These are phyloP conservation scores for Anthrax anthrax DNA, from an alignment of 2,888 invertebrate species.

Conservation along the genomic window DNA sequence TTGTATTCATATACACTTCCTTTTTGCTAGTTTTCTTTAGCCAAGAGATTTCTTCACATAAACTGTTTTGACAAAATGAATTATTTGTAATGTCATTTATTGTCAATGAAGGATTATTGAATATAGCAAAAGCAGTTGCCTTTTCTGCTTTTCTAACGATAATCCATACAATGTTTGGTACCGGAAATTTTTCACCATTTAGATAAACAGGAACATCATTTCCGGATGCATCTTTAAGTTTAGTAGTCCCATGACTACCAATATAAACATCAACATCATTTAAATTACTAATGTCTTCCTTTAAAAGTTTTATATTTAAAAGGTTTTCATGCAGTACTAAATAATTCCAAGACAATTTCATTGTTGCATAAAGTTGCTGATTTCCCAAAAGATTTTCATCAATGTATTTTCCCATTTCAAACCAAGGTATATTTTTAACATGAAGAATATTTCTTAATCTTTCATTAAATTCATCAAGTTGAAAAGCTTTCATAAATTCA, in stretches of 20 bases:
- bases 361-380: conserved; percentile 17
- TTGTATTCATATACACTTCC: neutral
- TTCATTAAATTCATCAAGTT: conserved; percentile 18
- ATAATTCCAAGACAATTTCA: conserved; percentile 23
- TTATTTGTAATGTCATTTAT: conserved; percentile 11
- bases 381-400: conserved; percentile 16
- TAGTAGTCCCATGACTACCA: conserved; percentile 19
- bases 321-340: conserved; percentile 17
- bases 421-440: conserved; percentile 12
- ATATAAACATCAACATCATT: conserved; percentile 17
- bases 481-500: conserved; percentile 19
- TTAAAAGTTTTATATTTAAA: conserved; percentile 15
- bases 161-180: conserved; percentile 21
- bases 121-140: conserved; percentile 17
- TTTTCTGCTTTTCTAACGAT: conserved; percentile 16
- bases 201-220: conserved; percentile 17
- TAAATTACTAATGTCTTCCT: conserved; percentile 15
- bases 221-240: conserved; percentile 11
- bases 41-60: conserved; percentile 20
- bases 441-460: conserved; percentile 13
- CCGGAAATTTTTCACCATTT: conserved; percentile 17
- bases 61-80: conserved; percentile 15
- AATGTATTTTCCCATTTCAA: conserved; percentile 16
- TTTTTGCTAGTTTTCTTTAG: conserved; percentile 5
- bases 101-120: conserved; percentile 15